Conservation (phyloP, 2,113 vertebrate genomes). For the Heptranchias perlo region DNA sequence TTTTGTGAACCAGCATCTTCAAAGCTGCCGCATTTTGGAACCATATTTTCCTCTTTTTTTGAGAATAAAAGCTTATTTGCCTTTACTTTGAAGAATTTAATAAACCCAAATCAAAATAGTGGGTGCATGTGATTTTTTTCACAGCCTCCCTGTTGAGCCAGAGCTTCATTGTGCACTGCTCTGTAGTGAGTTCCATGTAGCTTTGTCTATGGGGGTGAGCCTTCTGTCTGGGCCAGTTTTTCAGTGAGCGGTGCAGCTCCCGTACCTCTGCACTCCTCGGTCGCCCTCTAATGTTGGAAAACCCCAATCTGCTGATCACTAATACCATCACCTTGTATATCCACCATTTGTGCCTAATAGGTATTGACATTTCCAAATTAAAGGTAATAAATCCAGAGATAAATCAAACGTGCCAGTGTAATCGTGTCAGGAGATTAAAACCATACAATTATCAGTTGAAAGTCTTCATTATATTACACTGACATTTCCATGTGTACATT, state of each 20-base stretch:
- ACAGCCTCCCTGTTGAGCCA: background rate
- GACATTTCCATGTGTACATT: background rate
- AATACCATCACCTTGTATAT: background rate
- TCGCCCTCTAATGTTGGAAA: background rate
- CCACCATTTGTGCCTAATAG: background rate
- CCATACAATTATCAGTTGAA: background rate
- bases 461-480: background rate
- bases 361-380: background rate
- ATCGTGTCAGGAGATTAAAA: background rate
- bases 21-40: background rate
- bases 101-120: background rate
- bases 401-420: background rate
- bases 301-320: background rate
- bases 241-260: background rate
- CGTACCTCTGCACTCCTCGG: background rate
- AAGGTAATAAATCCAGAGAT: background rate
- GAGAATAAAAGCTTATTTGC: background rate
- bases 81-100: background rate
- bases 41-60: background rate
- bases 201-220: background rate
- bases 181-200: background rate
- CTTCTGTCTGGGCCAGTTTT: background rate
- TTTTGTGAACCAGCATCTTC: background rate
- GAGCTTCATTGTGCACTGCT: background rate
- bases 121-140: background rate